These are phyloP conservation scores for Clitarchus hookeri DNA, from an alignment of 2,888 invertebrate species.

Conservation along the genomic window DNA sequence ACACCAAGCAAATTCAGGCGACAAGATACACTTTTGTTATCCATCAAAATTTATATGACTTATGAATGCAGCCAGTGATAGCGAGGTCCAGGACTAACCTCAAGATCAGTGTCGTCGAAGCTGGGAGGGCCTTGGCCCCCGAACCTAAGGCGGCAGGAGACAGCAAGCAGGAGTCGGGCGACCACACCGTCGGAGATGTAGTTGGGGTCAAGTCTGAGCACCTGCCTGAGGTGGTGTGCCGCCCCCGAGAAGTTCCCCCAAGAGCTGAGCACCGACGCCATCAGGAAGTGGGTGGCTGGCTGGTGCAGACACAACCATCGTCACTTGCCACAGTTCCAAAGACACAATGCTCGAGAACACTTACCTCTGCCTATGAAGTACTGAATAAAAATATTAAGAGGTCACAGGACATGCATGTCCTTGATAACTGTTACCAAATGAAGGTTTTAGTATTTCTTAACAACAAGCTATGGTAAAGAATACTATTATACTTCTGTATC, in stretches of 20 bases:
- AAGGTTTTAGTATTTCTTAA: no score
- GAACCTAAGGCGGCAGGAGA: constrained; percentile 34
- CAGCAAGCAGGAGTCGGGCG: constrained; percentile 54
- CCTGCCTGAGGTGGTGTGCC: constrained; percentile 65
- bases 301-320: constrained; percentile 50
- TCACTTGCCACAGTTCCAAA: constrained; percentile 6
- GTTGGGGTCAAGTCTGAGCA: constrained; percentile 60
- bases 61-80: no score
- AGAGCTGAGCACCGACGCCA: constrained; percentile 66
- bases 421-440: no score
- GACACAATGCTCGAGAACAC: background rate
- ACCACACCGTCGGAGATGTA: constrained; percentile 57
- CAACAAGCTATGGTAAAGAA: no score
- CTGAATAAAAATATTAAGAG: no score
- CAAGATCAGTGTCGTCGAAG: background rate
- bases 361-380: background rate
- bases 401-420: no score
- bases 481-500: no score
- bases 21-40: no score
- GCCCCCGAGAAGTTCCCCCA: constrained; percentile 67
- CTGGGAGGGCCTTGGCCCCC: background rate
- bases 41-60: no score
- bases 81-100: constrained; percentile 15
- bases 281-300: constrained; percentile 73
- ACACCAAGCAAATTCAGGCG: no score